Base-by-base conservation (phyloP, 2,888 invertebrate genomes). In the Ophion obscuratus region DNA sequence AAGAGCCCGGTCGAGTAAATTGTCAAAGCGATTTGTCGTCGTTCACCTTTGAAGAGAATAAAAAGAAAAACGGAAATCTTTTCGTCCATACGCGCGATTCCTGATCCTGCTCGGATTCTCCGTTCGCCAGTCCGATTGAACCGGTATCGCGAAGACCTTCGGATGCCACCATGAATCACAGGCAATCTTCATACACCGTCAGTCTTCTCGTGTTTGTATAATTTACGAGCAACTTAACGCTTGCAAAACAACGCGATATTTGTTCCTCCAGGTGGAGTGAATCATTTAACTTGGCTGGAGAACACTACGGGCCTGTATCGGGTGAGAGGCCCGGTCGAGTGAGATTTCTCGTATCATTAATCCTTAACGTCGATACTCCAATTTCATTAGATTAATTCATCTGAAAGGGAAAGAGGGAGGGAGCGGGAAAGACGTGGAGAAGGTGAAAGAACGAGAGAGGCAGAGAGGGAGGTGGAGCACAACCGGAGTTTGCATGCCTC, bases 301-400 rank as follows among this genome's bases (percentile, higher is more conserved):
- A 62, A 40, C 67, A 59, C 20, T 0, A 61, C 14, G 14, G 31
- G 27, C 53, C 53, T 53, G 14, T 31, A 62, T 62, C 17, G 44
- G 27, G 17, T 17, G 62, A 27, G 57, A 73, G 59, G 24, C 9
- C 62, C 64, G 62, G 71, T 74, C 78, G 67, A 67, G 27, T 75
- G 27, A n/a, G 57, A 62, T 85, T 85, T 57, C 66, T 64, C 17
- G 70, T 47, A 31, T 70, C 81, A 78, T 82, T 66, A 78, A 85
- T 85, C 70, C 36, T 67, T 57, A 67, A 61, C n/a, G 70, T 73
- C 84, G 84, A 79, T 86, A 76, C 73, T 84, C 74, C 64, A 77
- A 87, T 87, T 79, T 81, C 71, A 77, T 84, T 76, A 84, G 77
- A 86, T 86, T 84, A 84, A 87, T 86, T 81, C 80, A 79, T 81